Conservation (phyloP, 2,888 invertebrate species). For the Plebejus anna region DNA sequence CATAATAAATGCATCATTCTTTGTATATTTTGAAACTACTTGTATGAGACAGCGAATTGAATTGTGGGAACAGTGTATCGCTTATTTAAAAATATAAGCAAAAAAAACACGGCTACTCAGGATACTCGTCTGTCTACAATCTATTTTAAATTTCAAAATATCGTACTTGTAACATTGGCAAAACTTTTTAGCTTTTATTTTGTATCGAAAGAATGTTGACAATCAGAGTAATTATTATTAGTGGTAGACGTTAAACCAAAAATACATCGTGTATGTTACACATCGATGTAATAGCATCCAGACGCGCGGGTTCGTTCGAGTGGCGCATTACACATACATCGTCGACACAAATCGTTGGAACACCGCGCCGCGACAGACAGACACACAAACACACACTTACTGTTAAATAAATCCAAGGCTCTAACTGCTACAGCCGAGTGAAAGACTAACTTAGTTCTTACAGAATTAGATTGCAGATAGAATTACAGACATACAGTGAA, state of each 20-base stretch:
- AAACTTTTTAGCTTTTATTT: too few relatives aligned
- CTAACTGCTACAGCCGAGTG: neutral
- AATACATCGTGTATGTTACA: slow-evolving; percentile 20
- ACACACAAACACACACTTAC: neutral
- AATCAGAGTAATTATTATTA: too few relatives aligned
- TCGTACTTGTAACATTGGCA: too few relatives aligned
- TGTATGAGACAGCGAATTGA: too few relatives aligned
- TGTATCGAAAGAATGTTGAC: too few relatives aligned
- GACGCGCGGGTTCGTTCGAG: slow-evolving; percentile 44
- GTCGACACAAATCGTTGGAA: slow-evolving; percentile 58
- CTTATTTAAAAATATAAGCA: too few relatives aligned
- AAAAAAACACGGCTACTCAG: too few relatives aligned
- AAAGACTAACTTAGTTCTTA: neutral
- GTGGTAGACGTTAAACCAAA: neutral
- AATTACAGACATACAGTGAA: neutral
- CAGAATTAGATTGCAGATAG: neutral
- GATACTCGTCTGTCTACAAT: too few relatives aligned
- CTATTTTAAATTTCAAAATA: too few relatives aligned
- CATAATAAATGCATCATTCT: too few relatives aligned
- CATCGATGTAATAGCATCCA: slow-evolving; percentile 44
- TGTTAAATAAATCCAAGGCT: neutral
- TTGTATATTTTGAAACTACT: too few relatives aligned
- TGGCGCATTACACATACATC: slow-evolving; percentile 51
- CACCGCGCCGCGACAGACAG: slow-evolving; percentile 14
- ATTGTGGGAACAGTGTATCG: too few relatives aligned